Percentiles rank a stretch among this genome's conserved stretches.
Conservation (phyloP, 2,797 vertebrate genomes). For the Merluccius polli region DNA sequence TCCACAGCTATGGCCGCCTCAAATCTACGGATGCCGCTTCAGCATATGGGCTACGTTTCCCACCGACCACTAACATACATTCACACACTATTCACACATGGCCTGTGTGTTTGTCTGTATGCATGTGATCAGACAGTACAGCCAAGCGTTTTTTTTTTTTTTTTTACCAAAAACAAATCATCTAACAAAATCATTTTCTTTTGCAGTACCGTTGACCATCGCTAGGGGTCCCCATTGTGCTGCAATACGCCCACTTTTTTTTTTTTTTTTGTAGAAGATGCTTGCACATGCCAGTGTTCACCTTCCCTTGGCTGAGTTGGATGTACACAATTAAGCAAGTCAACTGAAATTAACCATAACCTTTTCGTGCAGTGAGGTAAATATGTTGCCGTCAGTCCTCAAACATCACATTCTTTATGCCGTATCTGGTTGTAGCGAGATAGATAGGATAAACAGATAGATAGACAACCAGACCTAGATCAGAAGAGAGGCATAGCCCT, state of each 20-base stretch:
- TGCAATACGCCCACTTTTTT: conserved; percentile 35
- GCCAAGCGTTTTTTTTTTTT: not conserved
- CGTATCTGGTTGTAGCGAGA: not conserved
- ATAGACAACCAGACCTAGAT: not conserved
- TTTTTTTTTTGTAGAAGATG: not conserved
- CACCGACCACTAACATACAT: not conserved
- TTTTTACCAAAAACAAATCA: not conserved
- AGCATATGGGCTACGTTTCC: not conserved
- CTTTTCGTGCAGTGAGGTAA: not conserved
- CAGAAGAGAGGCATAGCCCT: not conserved
- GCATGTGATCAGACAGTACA: not conserved
- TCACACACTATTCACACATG: not conserved
- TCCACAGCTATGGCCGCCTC: not conserved
- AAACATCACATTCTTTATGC: not conserved
- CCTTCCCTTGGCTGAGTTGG: not conserved
- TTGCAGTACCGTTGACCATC: conserved; percentile 28
- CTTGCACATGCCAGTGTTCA: not conserved
- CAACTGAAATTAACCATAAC: not conserved
- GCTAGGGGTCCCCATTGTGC: conserved; percentile 67
- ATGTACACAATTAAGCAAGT: not conserved
- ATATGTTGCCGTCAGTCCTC: not conserved
- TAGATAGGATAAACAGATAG: not conserved
- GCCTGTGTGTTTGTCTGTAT: not conserved
- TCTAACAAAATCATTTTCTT: conserved; percentile 25
- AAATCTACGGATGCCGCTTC: not conserved